Evolutionary conservation across 2,888 invertebrate species (phyloP).

Genomic region (Odontocolon sp.): DNA sequence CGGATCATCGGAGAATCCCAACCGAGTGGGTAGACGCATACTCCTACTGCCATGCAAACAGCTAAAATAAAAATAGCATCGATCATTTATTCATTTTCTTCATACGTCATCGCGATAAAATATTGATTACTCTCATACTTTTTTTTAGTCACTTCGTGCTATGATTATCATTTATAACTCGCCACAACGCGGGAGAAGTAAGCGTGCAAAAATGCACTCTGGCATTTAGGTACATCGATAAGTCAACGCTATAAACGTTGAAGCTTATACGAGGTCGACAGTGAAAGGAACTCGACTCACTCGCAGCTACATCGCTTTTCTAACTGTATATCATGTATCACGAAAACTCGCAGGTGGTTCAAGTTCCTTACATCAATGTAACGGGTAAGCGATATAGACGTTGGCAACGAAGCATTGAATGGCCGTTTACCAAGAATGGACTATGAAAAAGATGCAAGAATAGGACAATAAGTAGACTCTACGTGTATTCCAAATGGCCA

Average conservation of each 20-base stretch:
- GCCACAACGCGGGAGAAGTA: background rate
- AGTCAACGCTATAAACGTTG: background rate
- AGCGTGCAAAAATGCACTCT: conserved; percentile 36
- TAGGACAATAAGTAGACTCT: too few relatives aligned
- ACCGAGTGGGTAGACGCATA: conserved; percentile 94
- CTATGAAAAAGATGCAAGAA: too few relatives aligned
- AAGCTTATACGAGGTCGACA: conserved; percentile 69
- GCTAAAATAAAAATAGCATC: conserved; percentile 83
- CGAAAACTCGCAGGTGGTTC: conserved; percentile 48
- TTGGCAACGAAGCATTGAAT: too few relatives aligned
- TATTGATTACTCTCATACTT: background rate
- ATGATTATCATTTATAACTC: background rate
- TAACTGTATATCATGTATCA: conserved; percentile 46
- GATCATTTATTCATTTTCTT: background rate
- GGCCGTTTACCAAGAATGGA: too few relatives aligned
- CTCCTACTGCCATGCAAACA: conserved; percentile 92
- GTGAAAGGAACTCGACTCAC: conserved; percentile 71
- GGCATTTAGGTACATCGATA: conserved; percentile 61
- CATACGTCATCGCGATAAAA: background rate
- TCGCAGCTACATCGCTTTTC: conserved; percentile 36
- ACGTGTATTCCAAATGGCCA: too few relatives aligned
- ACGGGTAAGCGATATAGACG: too few relatives aligned
- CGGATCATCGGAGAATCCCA: conserved; percentile 93
- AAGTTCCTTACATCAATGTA: too few relatives aligned
- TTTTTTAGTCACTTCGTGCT: background rate